Percentiles rank a stretch among this genome's conserved stretches.
These are phyloP conservation scores for Stramonita haemastoma DNA, from an alignment of 2,888 invertebrate genomes.

Conservation along the genomic window DNA sequence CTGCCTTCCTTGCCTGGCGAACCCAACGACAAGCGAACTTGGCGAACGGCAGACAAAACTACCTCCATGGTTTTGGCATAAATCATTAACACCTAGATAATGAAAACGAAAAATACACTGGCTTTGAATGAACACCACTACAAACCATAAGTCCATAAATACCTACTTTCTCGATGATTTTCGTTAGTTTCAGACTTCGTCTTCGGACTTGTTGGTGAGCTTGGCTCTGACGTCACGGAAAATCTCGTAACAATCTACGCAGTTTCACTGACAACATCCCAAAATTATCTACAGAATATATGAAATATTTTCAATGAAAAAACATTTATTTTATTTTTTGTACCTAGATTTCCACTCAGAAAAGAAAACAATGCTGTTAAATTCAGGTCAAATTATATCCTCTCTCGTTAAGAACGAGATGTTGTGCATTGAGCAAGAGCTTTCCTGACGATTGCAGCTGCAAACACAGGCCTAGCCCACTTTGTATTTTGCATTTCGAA, in stretches of 20 bases:
- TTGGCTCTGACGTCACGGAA: conserved; percentile 8
- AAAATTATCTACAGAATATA: background rate
- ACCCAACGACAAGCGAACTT: too few relatives aligned
- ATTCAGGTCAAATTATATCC: too few relatives aligned
- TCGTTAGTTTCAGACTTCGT: conserved; percentile 3
- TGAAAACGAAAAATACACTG: too few relatives aligned
- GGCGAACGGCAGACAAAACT: too few relatives aligned
- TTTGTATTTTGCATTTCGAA: conserved; percentile 21
- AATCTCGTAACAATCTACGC: background rate
- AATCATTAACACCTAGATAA: too few relatives aligned
- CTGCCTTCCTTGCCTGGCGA: too few relatives aligned
- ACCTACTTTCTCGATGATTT: conserved; percentile 4
- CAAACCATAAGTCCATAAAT: background rate
- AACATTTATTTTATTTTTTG: background rate
- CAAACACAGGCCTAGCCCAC: background rate
- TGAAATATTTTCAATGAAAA: background rate
- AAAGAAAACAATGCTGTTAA: too few relatives aligned
- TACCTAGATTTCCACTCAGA: background rate
- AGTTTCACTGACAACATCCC: background rate
- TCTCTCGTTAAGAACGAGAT: conserved; percentile 44
- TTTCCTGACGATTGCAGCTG: conserved; percentile 17
- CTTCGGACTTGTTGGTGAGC: conserved; percentile 25
- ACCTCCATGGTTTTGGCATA: too few relatives aligned
- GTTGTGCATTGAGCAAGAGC: conserved; percentile 44
- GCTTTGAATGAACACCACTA: background rate